These are phyloP conservation scores for Agonum fuliginosum DNA, from an alignment of 2,888 invertebrate species.

Conservation along the genomic window DNA sequence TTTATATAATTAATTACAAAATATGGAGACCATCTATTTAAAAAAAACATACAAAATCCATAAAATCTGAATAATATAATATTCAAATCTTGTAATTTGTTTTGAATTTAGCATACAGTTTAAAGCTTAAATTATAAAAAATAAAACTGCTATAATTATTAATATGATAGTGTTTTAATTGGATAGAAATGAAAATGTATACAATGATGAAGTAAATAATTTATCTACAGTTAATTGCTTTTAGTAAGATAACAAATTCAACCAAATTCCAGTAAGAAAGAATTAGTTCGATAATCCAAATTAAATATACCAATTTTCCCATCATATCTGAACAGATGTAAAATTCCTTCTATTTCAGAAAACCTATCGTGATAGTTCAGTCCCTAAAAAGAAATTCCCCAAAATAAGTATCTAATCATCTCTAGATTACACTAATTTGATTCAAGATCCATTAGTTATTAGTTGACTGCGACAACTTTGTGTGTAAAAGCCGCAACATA, in stretches of 20 bases:
- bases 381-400: not conserved
- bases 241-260: not conserved
- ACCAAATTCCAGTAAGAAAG: not conserved
- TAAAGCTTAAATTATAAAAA: too few species aligned
- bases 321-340: conserved; percentile 2
- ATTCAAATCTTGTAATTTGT: too few species aligned
- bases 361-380: not conserved
- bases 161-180: too few species aligned
- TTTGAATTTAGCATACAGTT: too few species aligned
- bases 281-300: conserved; percentile 26
- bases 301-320: conserved; percentile 9
- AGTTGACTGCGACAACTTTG: not conserved
- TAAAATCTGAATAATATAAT: too few species aligned
- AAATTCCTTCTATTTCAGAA: not conserved
- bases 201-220: too few species aligned
- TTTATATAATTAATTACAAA: too few species aligned
- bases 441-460: conserved; percentile 3
- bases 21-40: too few species aligned
- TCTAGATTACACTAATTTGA: conserved; percentile 5
- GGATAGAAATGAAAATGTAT: too few species aligned
- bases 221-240: too few species aligned
- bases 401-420: conserved; percentile 3
- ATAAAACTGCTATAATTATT: too few species aligned
- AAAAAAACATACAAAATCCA: too few species aligned
- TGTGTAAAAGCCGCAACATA: not conserved